phyloP scores from a whole-genome alignment of 2,113 vertebrate species.

The Lanius collurio region DNA sequence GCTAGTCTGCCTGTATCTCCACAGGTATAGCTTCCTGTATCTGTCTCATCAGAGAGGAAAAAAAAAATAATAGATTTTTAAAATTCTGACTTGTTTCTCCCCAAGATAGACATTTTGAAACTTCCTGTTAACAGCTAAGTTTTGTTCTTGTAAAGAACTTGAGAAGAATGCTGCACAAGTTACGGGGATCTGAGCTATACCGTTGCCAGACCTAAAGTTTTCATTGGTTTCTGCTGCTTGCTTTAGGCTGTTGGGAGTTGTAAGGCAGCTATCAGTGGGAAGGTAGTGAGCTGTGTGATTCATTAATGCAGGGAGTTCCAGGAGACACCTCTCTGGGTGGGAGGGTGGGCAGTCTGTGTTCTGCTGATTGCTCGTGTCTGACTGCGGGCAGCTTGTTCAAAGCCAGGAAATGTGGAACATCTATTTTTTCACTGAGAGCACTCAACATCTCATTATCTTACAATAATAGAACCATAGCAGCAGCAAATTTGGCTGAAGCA shows the following conservation, averaged over 20 bases:
- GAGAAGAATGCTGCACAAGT: background rate
- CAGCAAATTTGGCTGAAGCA: background rate
- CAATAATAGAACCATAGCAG: background rate
- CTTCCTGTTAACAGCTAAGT: no score
- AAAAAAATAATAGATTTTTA: fast-evolving
- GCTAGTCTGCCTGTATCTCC: background rate
- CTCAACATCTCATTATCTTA: background rate
- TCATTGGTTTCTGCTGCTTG: background rate
- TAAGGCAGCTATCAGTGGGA: background rate
- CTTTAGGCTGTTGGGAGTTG: background rate
- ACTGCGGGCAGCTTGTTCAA: background rate
- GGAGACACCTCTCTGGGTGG: background rate
- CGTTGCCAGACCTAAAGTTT: background rate
- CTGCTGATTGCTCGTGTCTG: background rate
- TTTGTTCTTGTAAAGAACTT: background rate
- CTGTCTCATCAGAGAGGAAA: background rate
- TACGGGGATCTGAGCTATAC: background rate
- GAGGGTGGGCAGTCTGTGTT: background rate
- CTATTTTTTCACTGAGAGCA: background rate
- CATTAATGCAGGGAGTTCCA: background rate
- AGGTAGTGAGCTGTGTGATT: background rate
- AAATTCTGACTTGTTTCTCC: background rate
- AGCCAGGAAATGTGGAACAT: background rate
- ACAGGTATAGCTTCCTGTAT: background rate
- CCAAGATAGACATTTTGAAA: background rate